Evolutionary conservation across 2,888 invertebrate species (phyloP).

Genomic region (Notodonta dromedarius): DNA sequence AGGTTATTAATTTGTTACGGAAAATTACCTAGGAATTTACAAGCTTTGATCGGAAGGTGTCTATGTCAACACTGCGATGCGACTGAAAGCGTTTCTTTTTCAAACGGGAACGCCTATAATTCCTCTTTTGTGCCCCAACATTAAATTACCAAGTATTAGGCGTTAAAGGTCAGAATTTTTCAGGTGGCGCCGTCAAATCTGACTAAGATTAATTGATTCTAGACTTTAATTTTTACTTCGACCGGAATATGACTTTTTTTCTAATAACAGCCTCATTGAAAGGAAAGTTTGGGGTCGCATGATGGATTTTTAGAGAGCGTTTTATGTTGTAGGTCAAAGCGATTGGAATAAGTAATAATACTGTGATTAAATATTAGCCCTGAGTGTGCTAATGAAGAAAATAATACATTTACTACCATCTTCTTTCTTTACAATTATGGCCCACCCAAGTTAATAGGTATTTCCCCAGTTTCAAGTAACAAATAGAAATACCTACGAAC

Average conservation of each 20-base stretch:
- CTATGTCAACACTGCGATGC: not conserved
- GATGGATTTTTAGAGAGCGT: not conserved
- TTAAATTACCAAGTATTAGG: slow-evolving; percentile 4
- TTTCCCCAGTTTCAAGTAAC: too few relatives aligned
- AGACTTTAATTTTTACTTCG: slow-evolving; percentile 7
- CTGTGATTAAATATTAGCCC: too few relatives aligned
- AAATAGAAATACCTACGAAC: too few relatives aligned
- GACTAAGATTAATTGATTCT: slow-evolving; percentile 13
- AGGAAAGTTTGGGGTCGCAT: slow-evolving; percentile 1
- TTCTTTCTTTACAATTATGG: too few relatives aligned
- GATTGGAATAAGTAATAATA: too few relatives aligned
- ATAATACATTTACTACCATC: too few relatives aligned
- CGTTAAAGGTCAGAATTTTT: slow-evolving; percentile 10
- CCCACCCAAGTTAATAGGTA: too few relatives aligned
- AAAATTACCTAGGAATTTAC: too few relatives aligned
- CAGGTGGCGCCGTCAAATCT: slow-evolving; percentile 9
- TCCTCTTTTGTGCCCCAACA: slow-evolving; percentile 4
- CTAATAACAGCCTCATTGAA: not conserved
- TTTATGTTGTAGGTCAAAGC: not conserved
- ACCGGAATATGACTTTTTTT: slow-evolving; percentile 9
- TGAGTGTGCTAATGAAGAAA: too few relatives aligned
- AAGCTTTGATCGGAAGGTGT: not conserved
- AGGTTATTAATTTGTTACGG: too few relatives aligned
- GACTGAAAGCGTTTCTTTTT: not conserved
- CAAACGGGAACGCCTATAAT: not conserved